Percentiles rank a stretch among this genome's conserved stretches.
Conservation (phyloP, 1,140 invertebrate species). For the Hycleus phaleratus region DNA sequence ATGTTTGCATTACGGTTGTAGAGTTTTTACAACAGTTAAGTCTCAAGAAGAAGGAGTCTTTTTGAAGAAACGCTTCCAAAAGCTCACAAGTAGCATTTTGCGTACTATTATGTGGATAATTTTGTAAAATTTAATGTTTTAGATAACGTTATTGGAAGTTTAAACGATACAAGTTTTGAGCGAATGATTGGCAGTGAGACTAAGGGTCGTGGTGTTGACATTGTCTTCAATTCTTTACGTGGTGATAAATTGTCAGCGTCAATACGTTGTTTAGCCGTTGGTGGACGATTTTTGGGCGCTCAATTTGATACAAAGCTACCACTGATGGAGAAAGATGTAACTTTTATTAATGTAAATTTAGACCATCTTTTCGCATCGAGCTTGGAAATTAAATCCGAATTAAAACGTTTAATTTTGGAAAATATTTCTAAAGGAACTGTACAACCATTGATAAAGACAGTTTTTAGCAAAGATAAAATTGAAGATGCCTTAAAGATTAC, state of each 20-base stretch:
- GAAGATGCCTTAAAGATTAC: too few species aligned
- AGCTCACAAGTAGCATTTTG: slow-evolving; percentile 36
- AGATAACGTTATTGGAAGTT: slow-evolving; percentile 59
- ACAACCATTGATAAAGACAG: slow-evolving; percentile 68
- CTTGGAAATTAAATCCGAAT: slow-evolving; percentile 49
- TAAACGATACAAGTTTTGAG: slow-evolving; percentile 64
- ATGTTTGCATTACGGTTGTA: slow-evolving; percentile 61
- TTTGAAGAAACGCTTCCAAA: slow-evolving; percentile 60
- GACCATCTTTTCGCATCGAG: slow-evolving; percentile 52
- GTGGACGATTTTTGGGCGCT: slow-evolving; percentile 67
- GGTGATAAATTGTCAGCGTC: slow-evolving; percentile 72
- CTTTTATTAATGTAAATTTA: slow-evolving; percentile 81
- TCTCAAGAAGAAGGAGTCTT: slow-evolving; percentile 67
- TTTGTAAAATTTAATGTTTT: background rate
- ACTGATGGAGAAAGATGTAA: slow-evolving; percentile 73
- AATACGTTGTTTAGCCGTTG: slow-evolving; percentile 63
- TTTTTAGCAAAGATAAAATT: slow-evolving; percentile 22
- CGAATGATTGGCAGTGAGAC: slow-evolving; percentile 55
- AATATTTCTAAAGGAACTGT: slow-evolving; percentile 82
- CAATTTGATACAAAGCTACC: slow-evolving; percentile 46
- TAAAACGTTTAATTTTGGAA: slow-evolving; percentile 59
- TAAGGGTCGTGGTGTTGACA: slow-evolving; percentile 60
- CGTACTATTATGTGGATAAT: too few species aligned
- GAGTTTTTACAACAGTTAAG: slow-evolving; percentile 68
- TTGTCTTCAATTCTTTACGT: slow-evolving; percentile 70